Evolutionary conservation across 2,888 invertebrate species (phyloP).

Genomic region (Caenorhabditis sp.): DNA sequence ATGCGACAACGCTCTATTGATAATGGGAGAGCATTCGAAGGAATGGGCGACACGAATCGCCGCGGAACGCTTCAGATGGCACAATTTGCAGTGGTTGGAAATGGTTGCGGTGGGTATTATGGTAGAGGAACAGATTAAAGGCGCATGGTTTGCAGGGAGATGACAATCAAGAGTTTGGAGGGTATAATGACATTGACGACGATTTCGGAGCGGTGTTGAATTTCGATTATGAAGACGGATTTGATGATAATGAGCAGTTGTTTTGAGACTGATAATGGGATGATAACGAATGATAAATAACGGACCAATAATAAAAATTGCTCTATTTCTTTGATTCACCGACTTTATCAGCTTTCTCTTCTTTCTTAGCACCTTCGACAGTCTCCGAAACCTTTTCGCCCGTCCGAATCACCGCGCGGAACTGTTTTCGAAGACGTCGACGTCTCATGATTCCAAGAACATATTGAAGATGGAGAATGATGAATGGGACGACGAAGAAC

Average conservation of each 20-base stretch:
- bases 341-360: too few relatives aligned
- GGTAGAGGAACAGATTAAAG: background rate
- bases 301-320: background rate
- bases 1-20: constrained; percentile 95
- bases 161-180: constrained; percentile 16
- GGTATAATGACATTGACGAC: constrained; percentile 61
- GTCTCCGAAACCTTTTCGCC: too few relatives aligned
- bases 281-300: background rate
- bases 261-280: constrained; percentile 39
- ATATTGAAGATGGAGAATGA: constrained; percentile 39
- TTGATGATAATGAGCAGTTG: constrained; percentile 52
- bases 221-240: constrained; percentile 68
- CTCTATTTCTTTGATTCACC: too few relatives aligned
- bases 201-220: constrained; percentile 65
- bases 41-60: constrained; percentile 96
- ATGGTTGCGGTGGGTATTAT: constrained; percentile 88
- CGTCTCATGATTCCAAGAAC: constrained; percentile 13
- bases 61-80: constrained; percentile 96
- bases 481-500: constrained; percentile 43
- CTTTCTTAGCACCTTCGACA: too few relatives aligned
- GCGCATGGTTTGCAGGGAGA: constrained; percentile 33
- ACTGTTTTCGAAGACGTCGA: constrained; percentile 24
- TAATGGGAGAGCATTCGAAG: constrained; percentile 92
- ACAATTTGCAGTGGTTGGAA: constrained; percentile 98
- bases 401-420: constrained; percentile 33